Base-by-base conservation (phyloP, 2,797 vertebrate genomes). In the Labroides dimidiatus region DNA sequence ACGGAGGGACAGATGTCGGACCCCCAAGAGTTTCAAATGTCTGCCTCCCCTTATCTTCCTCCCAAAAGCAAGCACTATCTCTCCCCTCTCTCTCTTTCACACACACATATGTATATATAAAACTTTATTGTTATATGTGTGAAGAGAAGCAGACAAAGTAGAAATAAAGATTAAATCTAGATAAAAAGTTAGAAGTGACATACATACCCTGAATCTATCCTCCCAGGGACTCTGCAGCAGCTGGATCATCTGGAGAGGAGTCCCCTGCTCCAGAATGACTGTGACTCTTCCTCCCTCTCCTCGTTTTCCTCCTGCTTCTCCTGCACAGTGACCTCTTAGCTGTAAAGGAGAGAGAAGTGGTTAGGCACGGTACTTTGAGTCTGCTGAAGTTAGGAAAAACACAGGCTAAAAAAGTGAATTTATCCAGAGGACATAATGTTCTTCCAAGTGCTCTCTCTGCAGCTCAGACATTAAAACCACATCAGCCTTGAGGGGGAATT, bases 201-300 rank as follows among this genome's bases (percentile, higher is more conserved):
- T 75, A 75, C 94, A 94, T 93, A 97, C 96, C 94, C 96, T 95
- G 92, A 98, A 97, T 87, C 96, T 91, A 87, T 97, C 96, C 84
- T 98, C 96, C 96, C 96, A 98, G 85, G 96, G 95, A 82, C 95
- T 96, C 93, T 98, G 96, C 65, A 97, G 94, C 80, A 98, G 95
- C 92, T 96, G 95, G 91, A 98, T 97, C 96, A 97, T 97, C 93
- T 97, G 95, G 73, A 98, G 92, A 50, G 96, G 96, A 69, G 84
- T 86, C 69, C 96, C 96, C 78, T 96, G 94, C 87, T 98, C 96
- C 91, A 97, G 84, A 81, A 96, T 94, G 15, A 96, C 95, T 4
- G 94, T 94, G 74, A 97, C 91, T 77, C 92, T 89, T 15, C 93
- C 88, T 51, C 87, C 91, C n/a, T 89, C 80, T 51, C 87, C 95